These are phyloP conservation scores for Heliothis virescens DNA, from an alignment of 1,140 invertebrate genomes.

Conservation along the genomic window DNA sequence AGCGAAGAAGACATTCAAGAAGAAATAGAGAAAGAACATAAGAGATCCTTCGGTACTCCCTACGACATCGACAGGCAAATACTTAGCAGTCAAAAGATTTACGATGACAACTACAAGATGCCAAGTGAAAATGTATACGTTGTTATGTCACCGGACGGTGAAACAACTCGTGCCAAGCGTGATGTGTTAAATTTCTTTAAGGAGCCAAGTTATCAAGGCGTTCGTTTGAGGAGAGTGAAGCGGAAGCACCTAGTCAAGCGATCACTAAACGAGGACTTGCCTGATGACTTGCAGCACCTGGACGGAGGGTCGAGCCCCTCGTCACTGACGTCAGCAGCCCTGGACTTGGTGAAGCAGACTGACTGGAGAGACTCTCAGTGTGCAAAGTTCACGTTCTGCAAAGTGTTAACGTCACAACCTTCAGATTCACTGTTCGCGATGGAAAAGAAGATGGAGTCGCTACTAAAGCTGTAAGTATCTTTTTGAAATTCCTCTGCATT, in stretches of 20 bases:
- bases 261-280: conserved; percentile 77
- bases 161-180: conserved; percentile 68
- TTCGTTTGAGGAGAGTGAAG: conserved; percentile 61
- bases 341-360: conserved; percentile 80
- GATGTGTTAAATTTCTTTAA: conserved; percentile 67
- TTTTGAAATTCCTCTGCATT: conserved; percentile 7
- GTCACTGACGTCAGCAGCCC: conserved; percentile 71
- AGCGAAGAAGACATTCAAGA: conserved; percentile 77
- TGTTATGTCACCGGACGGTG: conserved; percentile 80
- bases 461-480: conserved; percentile 90
- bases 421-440: conserved; percentile 89
- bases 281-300: conserved; percentile 86
- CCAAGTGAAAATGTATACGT: conserved; percentile 84
- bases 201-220: conserved; percentile 60
- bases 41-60: conserved; percentile 83
- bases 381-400: conserved; percentile 91
- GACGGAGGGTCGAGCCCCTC: conserved; percentile 80
- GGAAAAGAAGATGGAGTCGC: conserved; percentile 92
- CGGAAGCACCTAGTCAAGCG: conserved; percentile 70
- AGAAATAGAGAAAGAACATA: conserved; percentile 86
- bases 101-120: conserved; percentile 85
- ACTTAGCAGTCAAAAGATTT: conserved; percentile 78
- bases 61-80: conserved; percentile 83
- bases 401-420: conserved; percentile 89
- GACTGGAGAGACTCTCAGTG: conserved; percentile 91